Evolutionary conservation across 2,888 invertebrate species (phyloP), one percentile per base, ranked within the genome.

Genomic region (Cheilosia pagana): DNA sequence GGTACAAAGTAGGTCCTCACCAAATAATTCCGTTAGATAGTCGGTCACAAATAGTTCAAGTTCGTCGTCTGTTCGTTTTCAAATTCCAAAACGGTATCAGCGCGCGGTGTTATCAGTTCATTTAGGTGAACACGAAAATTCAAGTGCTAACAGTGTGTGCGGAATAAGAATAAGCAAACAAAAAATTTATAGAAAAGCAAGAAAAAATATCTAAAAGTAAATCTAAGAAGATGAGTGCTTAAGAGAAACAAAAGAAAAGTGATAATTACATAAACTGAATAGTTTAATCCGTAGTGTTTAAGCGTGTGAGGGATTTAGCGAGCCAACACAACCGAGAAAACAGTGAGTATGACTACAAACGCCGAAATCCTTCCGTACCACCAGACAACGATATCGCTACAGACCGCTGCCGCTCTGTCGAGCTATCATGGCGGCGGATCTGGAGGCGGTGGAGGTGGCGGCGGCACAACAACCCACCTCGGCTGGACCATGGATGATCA

Each of bases 281-380:
- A 62, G 55, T 77, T 65, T 59, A 57, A 25, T 19, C 63, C 53
- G 39, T 43, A 50, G 62, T 57, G 68, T 35, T 67, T 6, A 43
- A 75, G 67, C 12, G 60, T 71, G 71, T 50, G 19, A 57, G 60
- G 43, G 48, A 68, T 68, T 25, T 60, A 39, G 52, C 72, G 35
- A 60, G 45, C 50, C 23, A 35, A 12, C 35, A 19, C 28, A 8
- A 14, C 4, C 21, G 21, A 50, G 12, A 25, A 55, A n/a, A 70
- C 52, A 59, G 74, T 83, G 68, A 83, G 68, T 74, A 91, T 88
- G 92, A 90, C 91, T 76, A 91, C 91, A 81, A 91, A 91, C 77
- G 89, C 91, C 60, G 91, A 91, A 87, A 89, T 91, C 82, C 88
- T 91, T 87, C 91, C 92, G 68, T 91, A 91, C 87, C 91, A 91